A percentile compares a stretch with the other conserved stretches of the same genome.
Conservation (phyloP, 2,797 vertebrate species). For the Macroramphosus scolopax region DNA sequence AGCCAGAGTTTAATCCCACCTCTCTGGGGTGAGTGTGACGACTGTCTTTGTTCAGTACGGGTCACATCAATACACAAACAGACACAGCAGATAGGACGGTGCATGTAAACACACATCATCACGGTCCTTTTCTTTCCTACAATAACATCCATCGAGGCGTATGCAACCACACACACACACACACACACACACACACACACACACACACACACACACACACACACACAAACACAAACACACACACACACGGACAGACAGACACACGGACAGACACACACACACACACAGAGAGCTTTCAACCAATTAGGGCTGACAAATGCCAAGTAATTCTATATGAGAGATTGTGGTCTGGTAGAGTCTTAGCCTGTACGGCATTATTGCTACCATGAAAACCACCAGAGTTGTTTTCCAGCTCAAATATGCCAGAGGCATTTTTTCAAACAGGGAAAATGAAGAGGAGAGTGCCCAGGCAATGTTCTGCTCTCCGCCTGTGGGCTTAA, state of each 20-base stretch:
- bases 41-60: not conserved
- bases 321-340: slow-evolving; percentile 60
- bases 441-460: slow-evolving; percentile 7
- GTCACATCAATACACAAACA: slow-evolving; percentile 3
- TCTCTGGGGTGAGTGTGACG: slow-evolving; percentile 3
- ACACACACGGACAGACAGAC: not conserved
- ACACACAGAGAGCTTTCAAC: slow-evolving; percentile 25
- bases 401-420: slow-evolving; percentile 52
- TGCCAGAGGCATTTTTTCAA: slow-evolving; percentile 43
- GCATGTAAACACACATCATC: slow-evolving; percentile 4
- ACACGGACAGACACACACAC: slow-evolving; percentile 20
- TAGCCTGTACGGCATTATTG: slow-evolving; percentile 35
- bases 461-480: slow-evolving; percentile 15
- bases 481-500: slow-evolving; percentile 17
- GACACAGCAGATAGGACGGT: too few relatives aligned
- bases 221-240: slow-evolving; percentile 26
- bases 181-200: slow-evolving; percentile 14
- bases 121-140: slow-evolving; percentile 3
- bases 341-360: slow-evolving; percentile 50
- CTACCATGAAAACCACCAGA: slow-evolving; percentile 51
- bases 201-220: slow-evolving; percentile 14
- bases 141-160: slow-evolving; percentile 36
- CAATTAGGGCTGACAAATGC: slow-evolving; percentile 55
- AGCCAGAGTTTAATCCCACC: slow-evolving; percentile 15
- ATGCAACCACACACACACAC: slow-evolving; percentile 16